Base-by-base conservation (phyloP, 2,888 invertebrate species). In the Dendrolimus pini region DNA sequence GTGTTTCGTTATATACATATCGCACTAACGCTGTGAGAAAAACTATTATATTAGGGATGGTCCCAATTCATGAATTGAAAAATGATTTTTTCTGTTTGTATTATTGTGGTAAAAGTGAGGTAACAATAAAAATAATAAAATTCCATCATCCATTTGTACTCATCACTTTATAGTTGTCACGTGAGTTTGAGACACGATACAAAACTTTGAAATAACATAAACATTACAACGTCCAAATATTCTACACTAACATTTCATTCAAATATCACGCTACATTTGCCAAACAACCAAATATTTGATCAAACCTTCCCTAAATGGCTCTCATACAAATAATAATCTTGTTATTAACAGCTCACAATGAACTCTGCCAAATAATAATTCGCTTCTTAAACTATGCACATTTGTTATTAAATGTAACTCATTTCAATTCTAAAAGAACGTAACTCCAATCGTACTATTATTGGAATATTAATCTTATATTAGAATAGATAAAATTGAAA, bases 211-310 rank as follows among this genome's bases (percentile, higher is more conserved):
- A 30, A 3, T 30, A 30, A 30, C 3, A 18, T 6, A 30, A 30
- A 30, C 30, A 30, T 30, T 30, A 30, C 30, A 6, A 30, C 30
- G 30, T 30, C 30, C 30, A 6, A 30, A 30, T 30, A 30, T 30
- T 30, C 30, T 30, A 30, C 30, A 30, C 30, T 30, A 52, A 53
- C 54, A 47, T 30, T 42, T 30, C 61, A 58, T 60, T 55, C 68
- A 71, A 74, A 80, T 68, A 70, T 75, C 62, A 69, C 79, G 72
- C 65, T 68, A 70, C 79, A 83, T 85, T 83, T 75, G 74, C 70
- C 78, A 71, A 71, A 75, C 68, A 70, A 63, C 59, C 72, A 74
- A 85, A 87, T 86, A 83, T 86, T 86, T 85, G 80, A 79, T 70
- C 82, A 80, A 77, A 70, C 69, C 66, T 60, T 72, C 82, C 80